phyloP scores from a whole-genome alignment of 1,140 invertebrate genomes.

The Heliconius hewitsoni region DNA sequence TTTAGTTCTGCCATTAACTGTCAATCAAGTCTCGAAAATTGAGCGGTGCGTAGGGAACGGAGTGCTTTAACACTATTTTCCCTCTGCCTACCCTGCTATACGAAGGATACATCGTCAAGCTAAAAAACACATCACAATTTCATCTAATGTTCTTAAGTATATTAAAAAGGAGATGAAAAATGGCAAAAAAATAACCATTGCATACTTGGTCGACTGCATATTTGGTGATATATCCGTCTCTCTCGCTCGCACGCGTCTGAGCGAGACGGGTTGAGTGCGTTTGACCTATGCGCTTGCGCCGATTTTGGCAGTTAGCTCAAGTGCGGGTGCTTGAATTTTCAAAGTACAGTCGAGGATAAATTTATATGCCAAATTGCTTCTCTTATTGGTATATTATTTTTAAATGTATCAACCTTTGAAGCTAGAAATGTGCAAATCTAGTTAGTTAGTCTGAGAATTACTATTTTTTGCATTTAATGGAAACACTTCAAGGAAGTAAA shows the following conservation, averaged over 20 bases:
- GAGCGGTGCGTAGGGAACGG: too few species aligned
- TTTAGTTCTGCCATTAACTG: too few species aligned
- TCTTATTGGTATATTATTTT: background rate
- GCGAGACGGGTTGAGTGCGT: conserved; percentile 47
- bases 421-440: too few species aligned
- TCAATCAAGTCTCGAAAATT: too few species aligned
- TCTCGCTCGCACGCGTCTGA: conserved; percentile 36
- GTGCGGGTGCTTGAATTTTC: conserved; percentile 45
- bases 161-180: conserved; percentile 36
- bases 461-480: too few species aligned
- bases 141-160: conserved; percentile 31
- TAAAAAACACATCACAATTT: conserved; percentile 20
- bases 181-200: conserved; percentile 53
- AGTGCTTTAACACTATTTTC: too few species aligned
- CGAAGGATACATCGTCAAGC: too few species aligned
- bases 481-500: too few species aligned
- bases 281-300: conserved; percentile 69
- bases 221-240: conserved; percentile 50
- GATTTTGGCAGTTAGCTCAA: conserved; percentile 61
- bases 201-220: conserved; percentile 60
- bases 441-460: too few species aligned
- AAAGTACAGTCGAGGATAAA: conserved; percentile 35
- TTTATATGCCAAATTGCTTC: background rate
- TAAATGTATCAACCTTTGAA: background rate
- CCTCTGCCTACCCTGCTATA: too few species aligned